Conservation (phyloP, 2,113 vertebrate species). For the Ceyx margarethae region DNA sequence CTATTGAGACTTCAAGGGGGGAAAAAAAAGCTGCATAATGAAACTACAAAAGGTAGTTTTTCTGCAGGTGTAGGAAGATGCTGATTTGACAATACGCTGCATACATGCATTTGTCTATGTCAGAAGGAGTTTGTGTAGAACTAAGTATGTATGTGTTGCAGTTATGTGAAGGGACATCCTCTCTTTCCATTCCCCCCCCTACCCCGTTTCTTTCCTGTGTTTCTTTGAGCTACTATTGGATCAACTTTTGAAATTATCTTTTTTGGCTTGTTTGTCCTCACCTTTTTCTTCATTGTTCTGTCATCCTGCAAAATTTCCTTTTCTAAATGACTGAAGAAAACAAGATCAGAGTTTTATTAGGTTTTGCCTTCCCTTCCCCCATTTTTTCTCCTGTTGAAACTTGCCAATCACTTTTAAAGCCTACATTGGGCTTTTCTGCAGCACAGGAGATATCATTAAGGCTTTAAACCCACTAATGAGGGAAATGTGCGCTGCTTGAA, state of each 20-base stretch:
- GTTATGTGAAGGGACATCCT: background rate
- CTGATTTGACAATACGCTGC: background rate
- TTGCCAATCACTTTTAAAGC: slow-evolving; percentile 64
- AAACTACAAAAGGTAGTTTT: background rate
- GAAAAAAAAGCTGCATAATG: background rate
- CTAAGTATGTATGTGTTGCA: background rate
- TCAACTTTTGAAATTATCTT: background rate
- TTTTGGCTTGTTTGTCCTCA: background rate
- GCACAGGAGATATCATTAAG: slow-evolving; percentile 64
- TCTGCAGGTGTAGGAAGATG: slow-evolving; percentile 51
- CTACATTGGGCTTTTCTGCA: slow-evolving; percentile 47
- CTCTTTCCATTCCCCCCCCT: background rate
- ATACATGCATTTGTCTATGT: background rate
- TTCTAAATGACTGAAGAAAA: background rate
- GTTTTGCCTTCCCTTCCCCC: slow-evolving; percentile 26
- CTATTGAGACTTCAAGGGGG: background rate
- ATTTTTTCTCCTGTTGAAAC: slow-evolving; percentile 42
- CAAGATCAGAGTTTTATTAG: background rate
- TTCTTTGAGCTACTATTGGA: background rate
- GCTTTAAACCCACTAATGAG: slow-evolving; percentile 68
- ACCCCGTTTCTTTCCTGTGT: background rate
- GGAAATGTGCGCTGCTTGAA: slow-evolving; percentile 66
- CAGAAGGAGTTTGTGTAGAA: background rate
- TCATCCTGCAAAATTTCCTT: background rate
- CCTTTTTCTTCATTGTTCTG: background rate